Evolutionary conservation across 2,113 vertebrate genomes (phyloP), one percentile per base, ranked within the genome.

Genomic region (Sorex araneus): DNA sequence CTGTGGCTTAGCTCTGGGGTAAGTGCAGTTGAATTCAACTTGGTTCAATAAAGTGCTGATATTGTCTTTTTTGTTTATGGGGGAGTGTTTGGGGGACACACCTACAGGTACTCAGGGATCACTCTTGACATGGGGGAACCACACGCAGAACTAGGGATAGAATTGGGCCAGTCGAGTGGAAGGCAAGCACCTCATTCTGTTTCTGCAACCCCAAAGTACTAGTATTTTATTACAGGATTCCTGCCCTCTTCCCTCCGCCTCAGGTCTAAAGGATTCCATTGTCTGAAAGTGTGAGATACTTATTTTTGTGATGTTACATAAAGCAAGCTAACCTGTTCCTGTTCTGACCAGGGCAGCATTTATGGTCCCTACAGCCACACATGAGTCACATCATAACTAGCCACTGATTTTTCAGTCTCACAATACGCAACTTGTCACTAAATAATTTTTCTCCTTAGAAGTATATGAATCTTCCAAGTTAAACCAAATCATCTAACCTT

Each of bases 361-460:
- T 54, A 63, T 71, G 12, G 12, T 34, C 28, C 71, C 40, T 34
- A 3, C 5, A 67, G 82, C 21, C 57, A 74, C 50, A 25, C 9
- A 30, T 30, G n/a, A 21, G 13, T 78, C 45, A 4, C 2, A 9
- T 77, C 63, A 79, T 28, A 71, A 47, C 9, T 25, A 93, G 71
- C 27, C 30, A 27, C 43, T 54, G 40, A 28, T 3, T 7, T 63
- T 74, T 92, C 27, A 73, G 32, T n/a, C 40, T 79, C 30, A 21
- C 77, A 34, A 27, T 16, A 63, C 10, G 32, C 54, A 63, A 36
- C 43, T 75, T 64, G 77, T 32, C 28, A 70, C n/a, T 71, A 43
- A 84, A 32, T 91, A 34, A 15, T 73, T 85, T 81, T 80, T 87
- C 75, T 93, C 60, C 69, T 85, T 88, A 81, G 32, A 93, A 83